Evolutionary conservation across 2,797 vertebrate species (phyloP).

Genomic region (Rallus crepitans): DNA sequence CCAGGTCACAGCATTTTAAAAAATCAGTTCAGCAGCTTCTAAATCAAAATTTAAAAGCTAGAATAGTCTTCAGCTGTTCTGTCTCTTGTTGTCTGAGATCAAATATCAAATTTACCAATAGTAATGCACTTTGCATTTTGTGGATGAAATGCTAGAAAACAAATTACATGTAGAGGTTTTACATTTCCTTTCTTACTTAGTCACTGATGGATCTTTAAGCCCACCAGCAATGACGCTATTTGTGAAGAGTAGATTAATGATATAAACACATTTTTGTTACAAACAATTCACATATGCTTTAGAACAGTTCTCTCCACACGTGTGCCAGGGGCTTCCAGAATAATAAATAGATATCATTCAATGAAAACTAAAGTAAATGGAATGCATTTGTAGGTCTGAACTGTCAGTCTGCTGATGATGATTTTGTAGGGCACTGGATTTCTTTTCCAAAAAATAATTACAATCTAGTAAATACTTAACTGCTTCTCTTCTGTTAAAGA

Average conservation of each 20-base stretch:
- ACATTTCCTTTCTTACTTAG: neutral
- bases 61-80: neutral
- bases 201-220: neutral
- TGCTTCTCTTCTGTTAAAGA: conserved; percentile 1
- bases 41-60: neutral
- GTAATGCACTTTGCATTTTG: neutral
- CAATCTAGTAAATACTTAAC: neutral
- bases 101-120: neutral
- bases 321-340: neutral
- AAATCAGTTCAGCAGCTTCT: neutral
- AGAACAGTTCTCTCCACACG: neutral
- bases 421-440: neutral
- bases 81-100: neutral
- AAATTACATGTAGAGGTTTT: neutral
- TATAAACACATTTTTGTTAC: neutral
- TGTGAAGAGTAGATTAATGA: neutral
- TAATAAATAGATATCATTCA: neutral
- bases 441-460: conserved; percentile 2
- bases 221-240: neutral
- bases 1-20: neutral
- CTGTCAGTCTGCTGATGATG: neutral
- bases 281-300: neutral
- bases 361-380: neutral
- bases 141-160: neutral
- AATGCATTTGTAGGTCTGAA: neutral